Conservation (phyloP, 2,888 invertebrate species). For the Coecobrya sp. region DNA sequence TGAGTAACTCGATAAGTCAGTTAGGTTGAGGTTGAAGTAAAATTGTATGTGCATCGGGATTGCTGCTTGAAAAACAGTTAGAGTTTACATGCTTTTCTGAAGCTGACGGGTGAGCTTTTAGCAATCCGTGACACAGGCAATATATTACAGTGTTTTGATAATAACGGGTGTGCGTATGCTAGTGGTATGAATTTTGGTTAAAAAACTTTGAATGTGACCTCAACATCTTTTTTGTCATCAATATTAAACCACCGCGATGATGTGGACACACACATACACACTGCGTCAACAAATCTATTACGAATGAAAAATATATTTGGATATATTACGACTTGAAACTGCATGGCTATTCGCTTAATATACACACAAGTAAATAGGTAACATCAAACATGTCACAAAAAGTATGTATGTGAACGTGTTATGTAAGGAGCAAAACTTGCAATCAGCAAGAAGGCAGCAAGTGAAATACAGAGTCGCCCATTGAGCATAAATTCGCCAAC, state of each 20-base stretch:
- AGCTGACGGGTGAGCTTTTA: conserved; percentile 41
- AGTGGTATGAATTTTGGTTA: background rate
- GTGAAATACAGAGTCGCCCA: background rate
- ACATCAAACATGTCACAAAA: background rate
- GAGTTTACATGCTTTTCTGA: background rate
- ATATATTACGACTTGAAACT: too few relatives aligned
- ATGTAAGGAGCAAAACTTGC: background rate
- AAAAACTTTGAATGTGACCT: conserved; percentile 40
- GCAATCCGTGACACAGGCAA: conserved; percentile 27
- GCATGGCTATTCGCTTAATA: too few relatives aligned
- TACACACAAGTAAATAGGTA: too few relatives aligned
- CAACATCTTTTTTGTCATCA: conserved; percentile 58
- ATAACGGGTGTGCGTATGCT: background rate
- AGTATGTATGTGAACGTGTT: background rate
- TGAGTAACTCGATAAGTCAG: too few relatives aligned
- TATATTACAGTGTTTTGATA: conserved; percentile 15
- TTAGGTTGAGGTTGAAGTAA: background rate
- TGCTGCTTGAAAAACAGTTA: too few relatives aligned
- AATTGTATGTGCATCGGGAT: background rate
- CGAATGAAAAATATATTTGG: background rate
- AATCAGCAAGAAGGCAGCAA: background rate
- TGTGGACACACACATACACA: conserved; percentile 6
- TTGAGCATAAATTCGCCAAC: conserved; percentile 31
- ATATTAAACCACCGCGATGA: conserved; percentile 12
- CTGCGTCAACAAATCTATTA: conserved; percentile 31